phyloP scores from a whole-genome alignment of 2,888 invertebrate species.

The Drosophila atripex region DNA sequence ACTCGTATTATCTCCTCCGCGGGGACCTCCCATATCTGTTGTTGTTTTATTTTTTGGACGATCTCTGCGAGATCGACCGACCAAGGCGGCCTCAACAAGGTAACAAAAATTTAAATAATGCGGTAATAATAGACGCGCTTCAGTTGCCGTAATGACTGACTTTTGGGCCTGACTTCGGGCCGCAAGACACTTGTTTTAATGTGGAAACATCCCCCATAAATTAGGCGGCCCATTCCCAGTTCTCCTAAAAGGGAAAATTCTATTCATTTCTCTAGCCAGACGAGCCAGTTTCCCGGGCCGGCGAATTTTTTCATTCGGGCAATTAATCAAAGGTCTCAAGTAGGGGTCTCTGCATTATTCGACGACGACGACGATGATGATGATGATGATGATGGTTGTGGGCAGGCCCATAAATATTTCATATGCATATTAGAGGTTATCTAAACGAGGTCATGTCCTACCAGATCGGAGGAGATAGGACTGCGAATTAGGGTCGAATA shows the following conservation, averaged over 20 bases:
- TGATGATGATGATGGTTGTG: slow-evolving; percentile 24
- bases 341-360: slow-evolving; percentile 26
- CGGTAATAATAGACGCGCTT: slow-evolving; percentile 79
- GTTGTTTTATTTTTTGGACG: no score
- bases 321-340: slow-evolving; percentile 71
- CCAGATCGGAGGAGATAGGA: slow-evolving; percentile 29
- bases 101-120: slow-evolving; percentile 76
- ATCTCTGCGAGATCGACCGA: slow-evolving; percentile 22
- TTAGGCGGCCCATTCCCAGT: slow-evolving; percentile 55
- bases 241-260: slow-evolving; percentile 28
- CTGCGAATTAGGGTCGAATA: not conserved
- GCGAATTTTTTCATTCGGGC: slow-evolving; percentile 45
- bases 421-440: slow-evolving; percentile 55
- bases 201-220: slow-evolving; percentile 51
- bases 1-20: not conserved
- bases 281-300: slow-evolving; percentile 67
- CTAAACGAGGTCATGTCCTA: slow-evolving; percentile 37
- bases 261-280: slow-evolving; percentile 13
- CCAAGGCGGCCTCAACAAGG: slow-evolving; percentile 28
- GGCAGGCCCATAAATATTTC: slow-evolving; percentile 39
- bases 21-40: slow-evolving; percentile 3
- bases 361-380: no score
- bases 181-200: slow-evolving; percentile 58
- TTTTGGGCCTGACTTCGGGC: slow-evolving; percentile 17
- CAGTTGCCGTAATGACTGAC: slow-evolving; percentile 71